Evolutionary conservation across 1,140 invertebrate genomes (phyloP).

Genomic region (Heliothis virescens): DNA sequence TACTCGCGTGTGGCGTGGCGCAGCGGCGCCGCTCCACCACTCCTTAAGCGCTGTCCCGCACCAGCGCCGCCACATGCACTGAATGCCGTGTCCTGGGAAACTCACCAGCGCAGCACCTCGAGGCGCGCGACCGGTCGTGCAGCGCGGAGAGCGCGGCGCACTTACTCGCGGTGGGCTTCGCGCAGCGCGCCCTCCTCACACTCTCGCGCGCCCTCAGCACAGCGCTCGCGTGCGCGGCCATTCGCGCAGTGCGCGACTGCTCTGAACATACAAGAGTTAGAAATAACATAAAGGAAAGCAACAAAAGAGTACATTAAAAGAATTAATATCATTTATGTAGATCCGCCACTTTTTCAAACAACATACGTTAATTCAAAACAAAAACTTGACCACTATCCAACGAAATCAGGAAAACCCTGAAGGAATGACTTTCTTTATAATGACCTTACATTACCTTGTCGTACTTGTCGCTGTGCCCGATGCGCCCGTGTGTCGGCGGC

Average conservation of each 20-base stretch:
- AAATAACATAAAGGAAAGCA: no score
- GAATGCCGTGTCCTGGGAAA: neutral
- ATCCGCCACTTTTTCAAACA: neutral
- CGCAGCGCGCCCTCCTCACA: slow-evolving; percentile 79
- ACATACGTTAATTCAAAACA: no score
- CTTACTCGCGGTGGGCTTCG: slow-evolving; percentile 81
- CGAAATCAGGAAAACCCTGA: no score
- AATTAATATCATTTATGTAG: no score
- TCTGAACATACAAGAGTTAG: no score
- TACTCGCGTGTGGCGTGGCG: no score
- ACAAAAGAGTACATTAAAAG: no score
- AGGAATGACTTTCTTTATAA: no score
- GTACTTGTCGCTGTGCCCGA: slow-evolving; percentile 95
- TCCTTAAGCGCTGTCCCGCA: no score
- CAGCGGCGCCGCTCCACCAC: no score
- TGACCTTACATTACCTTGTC: slow-evolving; percentile 87
- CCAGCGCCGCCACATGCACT: no score
- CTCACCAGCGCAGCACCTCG: slow-evolving; percentile 76
- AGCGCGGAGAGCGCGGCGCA: slow-evolving; percentile 76
- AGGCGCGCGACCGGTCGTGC: slow-evolving; percentile 81
- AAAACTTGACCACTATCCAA: no score
- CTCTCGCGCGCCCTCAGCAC: slow-evolving; percentile 80
- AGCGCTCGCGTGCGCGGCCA: slow-evolving; percentile 78
- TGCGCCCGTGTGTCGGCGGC: slow-evolving; percentile 81
- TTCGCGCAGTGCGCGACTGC: slow-evolving; percentile 76